Conservation (phyloP, 2,888 invertebrate species). For the Caenorhabditis afra region DNA sequence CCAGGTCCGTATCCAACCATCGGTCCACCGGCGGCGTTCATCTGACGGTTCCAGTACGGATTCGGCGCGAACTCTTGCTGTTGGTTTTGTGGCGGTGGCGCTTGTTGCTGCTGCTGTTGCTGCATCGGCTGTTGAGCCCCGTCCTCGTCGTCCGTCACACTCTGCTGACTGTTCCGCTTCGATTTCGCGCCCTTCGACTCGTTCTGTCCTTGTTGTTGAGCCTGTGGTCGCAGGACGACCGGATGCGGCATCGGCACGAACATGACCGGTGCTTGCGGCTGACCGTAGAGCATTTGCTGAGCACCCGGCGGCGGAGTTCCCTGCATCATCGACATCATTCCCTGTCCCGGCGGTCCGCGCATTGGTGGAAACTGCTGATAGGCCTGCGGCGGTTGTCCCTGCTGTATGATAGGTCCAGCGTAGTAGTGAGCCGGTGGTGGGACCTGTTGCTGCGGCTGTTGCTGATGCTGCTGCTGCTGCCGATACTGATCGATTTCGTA, state of each 20-base stretch:
- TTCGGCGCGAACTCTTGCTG: constrained; percentile 22
- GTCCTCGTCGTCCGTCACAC: not conserved
- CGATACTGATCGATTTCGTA: constrained; percentile 21
- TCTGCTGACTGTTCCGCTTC: constrained; percentile 37
- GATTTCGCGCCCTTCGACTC: not conserved
- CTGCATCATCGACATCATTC: constrained; percentile 14
- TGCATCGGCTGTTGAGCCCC: not conserved
- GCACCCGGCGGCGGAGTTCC: not conserved
- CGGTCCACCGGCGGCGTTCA: not conserved
- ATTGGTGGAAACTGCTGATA: not conserved
- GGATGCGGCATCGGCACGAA: constrained; percentile 36
- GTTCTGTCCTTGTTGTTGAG: not conserved
- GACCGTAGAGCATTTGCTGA: constrained; percentile 13
- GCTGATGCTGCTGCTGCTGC: constrained; percentile 7
- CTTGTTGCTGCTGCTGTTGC: constrained; percentile 8
- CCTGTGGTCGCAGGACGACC: constrained; percentile 14
- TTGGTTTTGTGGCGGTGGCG: constrained; percentile 2
- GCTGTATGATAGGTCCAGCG: constrained; percentile 25
- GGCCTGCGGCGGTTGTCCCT: constrained; percentile 10
- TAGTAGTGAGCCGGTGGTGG: constrained; percentile 28
- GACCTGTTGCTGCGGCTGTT: constrained; percentile 2
- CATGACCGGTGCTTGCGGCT: constrained; percentile 10
- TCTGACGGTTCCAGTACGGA: not conserved
- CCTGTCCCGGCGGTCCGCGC: constrained; percentile 8
- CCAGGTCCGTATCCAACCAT: not conserved